Base-by-base conservation (phyloP, 2,113 vertebrate species). In the Pitta sordida region DNA sequence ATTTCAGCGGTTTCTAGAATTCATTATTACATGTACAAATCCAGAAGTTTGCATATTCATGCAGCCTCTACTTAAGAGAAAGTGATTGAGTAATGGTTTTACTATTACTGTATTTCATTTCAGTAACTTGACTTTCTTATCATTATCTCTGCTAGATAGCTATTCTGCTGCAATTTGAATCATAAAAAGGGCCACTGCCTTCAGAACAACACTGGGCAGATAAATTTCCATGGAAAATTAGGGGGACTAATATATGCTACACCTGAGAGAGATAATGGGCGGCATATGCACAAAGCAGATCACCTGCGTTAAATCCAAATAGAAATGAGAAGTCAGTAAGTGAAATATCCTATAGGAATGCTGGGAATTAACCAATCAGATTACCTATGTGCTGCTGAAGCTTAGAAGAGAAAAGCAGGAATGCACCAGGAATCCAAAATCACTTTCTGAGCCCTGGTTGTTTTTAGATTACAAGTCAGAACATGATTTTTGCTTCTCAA, bases 391-490 rank as follows among this genome's bases (percentile, higher is more conserved):
- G 1, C 36, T 16, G 27, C 56, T 64, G 74, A 64, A 71, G 23
- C 41, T 75, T 17, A 52, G 19, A 51, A 82, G 27, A 70, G 9
- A 68, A 68, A 73, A 56, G 32, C 26, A 89, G 64, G 39, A 92
- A 84, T 3, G 4, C 19, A 55, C 17, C 48, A 60, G 77, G 74
- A 93, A 75, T 91, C 39, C 48, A 41, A 36, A 67, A 60, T 30
- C 39, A 26, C n/a, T 30, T 88, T 67, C 77, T 0, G 0, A 67
- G 51, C 1, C 0, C 13, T 10, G 8, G 23, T 32, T 87, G 27
- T 6, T 91, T 88, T 73, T 27, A 86, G 59, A 58, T 73, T 58
- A 51, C 78, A 79, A 80, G 90, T 86, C 62, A 88, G 71, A 88
- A 88, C 70, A 80, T 2, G 32, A 16, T 48, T 69, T 74, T 80